phyloP scores from a whole-genome alignment of 2,797 vertebrate genomes.

The Tragelaphus eurycerus region DNA sequence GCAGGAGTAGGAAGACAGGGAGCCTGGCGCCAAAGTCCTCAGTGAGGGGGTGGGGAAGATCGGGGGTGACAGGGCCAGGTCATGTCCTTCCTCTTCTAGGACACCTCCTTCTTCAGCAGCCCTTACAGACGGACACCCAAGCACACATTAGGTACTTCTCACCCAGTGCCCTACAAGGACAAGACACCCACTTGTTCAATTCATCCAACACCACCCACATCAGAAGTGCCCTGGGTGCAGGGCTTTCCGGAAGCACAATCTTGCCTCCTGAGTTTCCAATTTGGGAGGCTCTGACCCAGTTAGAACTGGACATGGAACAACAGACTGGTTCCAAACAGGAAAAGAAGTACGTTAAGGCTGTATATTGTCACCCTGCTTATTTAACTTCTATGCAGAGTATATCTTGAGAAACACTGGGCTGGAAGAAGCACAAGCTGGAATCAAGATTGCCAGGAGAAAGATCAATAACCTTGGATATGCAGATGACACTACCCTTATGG shows the following conservation, averaged over 20 bases:
- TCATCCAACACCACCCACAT: conserved; percentile 92
- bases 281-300: conserved; percentile 82
- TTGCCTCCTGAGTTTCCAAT: conserved; percentile 88
- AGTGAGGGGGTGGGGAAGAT: not conserved
- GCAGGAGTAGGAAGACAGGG: not conserved
- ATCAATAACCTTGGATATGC: too few relatives aligned
- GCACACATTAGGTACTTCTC: not conserved
- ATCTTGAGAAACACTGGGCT: too few relatives aligned
- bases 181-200: not conserved
- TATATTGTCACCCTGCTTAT: too few relatives aligned
- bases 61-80: not conserved
- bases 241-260: not conserved
- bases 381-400: too few relatives aligned
- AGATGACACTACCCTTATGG: too few relatives aligned
- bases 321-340: too few relatives aligned
- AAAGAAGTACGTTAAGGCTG: too few relatives aligned
- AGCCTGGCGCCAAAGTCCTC: not conserved
- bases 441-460: too few relatives aligned
- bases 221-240: conserved; percentile 88
- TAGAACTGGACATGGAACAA: too few relatives aligned
- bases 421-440: too few relatives aligned
- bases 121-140: not conserved
- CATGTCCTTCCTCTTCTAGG: not conserved
- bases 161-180: not conserved
- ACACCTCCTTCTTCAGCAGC: not conserved